These are phyloP conservation scores for Gulo gulo DNA, from an alignment of 2,113 vertebrate genomes.

Conservation along the genomic window DNA sequence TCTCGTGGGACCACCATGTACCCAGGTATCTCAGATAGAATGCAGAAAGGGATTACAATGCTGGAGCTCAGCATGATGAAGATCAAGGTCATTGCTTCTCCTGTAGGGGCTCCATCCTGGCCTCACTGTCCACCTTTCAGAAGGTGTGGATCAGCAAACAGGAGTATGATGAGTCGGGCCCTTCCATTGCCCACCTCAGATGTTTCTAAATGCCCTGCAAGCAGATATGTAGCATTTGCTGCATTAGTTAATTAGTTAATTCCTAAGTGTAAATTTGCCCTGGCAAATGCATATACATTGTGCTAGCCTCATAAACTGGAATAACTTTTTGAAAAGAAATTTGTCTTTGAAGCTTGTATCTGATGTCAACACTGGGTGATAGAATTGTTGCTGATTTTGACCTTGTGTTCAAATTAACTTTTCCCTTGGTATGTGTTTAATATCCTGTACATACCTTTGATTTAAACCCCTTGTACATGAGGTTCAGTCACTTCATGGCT, in stretches of 20 bases:
- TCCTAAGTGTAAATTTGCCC: constrained; percentile 76
- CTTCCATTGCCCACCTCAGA: constrained; percentile 98
- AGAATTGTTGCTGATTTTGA: neutral
- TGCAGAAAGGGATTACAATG: constrained; percentile 85
- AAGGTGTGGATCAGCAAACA: constrained; percentile 99
- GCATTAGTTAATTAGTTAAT: constrained; percentile 67
- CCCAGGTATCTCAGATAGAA: constrained; percentile 84
- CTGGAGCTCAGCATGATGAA: constrained; percentile 87
- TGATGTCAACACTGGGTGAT: neutral
- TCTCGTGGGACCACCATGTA: constrained; percentile 87
- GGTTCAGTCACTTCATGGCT: neutral
- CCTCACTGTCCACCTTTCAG: constrained; percentile 98
- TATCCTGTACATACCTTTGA: neutral
- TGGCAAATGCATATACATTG: constrained; percentile 82
- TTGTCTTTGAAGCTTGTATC: neutral
- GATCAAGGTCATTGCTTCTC: constrained; percentile 87
- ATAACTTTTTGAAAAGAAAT: neutral
- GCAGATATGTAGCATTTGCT: constrained; percentile 70
- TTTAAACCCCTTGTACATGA: neutral
- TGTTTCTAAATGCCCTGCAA: constrained; percentile 91
- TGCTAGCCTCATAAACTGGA: constrained; percentile 84
- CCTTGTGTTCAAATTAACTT: neutral
- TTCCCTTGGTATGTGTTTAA: neutral
- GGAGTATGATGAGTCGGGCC: constrained; percentile 96
- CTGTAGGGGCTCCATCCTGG: constrained; percentile 93